These are phyloP conservation scores for Andrena flavipes DNA, from an alignment of 2,888 invertebrate genomes.

Conservation along the genomic window DNA sequence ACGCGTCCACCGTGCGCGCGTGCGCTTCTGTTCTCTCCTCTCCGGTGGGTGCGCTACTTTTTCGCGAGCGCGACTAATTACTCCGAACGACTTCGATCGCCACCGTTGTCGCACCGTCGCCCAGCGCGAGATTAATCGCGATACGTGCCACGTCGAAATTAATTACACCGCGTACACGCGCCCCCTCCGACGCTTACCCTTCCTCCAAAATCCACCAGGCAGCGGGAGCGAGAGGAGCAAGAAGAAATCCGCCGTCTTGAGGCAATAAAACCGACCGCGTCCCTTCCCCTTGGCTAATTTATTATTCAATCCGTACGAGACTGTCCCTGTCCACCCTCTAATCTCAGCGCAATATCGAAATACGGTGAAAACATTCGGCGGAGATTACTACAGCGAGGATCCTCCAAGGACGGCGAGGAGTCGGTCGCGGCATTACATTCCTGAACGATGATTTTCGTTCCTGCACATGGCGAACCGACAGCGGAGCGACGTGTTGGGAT, in stretches of 20 bases:
- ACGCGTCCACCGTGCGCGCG: background rate
- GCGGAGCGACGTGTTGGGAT: background rate
- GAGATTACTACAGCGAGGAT: conserved; percentile 32
- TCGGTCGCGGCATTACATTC: conserved; percentile 49
- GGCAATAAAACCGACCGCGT: conserved; percentile 28
- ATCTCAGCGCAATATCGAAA: conserved; percentile 14
- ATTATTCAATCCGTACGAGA: conserved; percentile 39
- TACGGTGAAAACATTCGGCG: conserved; percentile 17
- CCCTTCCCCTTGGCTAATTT: conserved; percentile 26
- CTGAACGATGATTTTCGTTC: conserved; percentile 60
- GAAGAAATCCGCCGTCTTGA: conserved; percentile 21
- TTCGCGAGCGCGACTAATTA: conserved; percentile 43
- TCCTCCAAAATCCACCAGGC: background rate
- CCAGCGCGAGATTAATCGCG: conserved; percentile 45
- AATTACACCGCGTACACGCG: conserved; percentile 33
- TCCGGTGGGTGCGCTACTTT: conserved; percentile 9
- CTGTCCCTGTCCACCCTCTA: background rate
- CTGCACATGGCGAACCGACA: conserved; percentile 43
- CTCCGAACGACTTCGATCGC: conserved; percentile 48
- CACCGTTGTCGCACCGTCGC: conserved; percentile 49
- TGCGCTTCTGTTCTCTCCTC: background rate
- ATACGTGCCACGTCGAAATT: conserved; percentile 33
- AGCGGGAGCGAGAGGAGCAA: background rate
- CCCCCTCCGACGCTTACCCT: background rate
- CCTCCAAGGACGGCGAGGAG: background rate